phyloP scores from a whole-genome alignment of 2,888 invertebrate genomes.

The Hanleya hanleyi region DNA sequence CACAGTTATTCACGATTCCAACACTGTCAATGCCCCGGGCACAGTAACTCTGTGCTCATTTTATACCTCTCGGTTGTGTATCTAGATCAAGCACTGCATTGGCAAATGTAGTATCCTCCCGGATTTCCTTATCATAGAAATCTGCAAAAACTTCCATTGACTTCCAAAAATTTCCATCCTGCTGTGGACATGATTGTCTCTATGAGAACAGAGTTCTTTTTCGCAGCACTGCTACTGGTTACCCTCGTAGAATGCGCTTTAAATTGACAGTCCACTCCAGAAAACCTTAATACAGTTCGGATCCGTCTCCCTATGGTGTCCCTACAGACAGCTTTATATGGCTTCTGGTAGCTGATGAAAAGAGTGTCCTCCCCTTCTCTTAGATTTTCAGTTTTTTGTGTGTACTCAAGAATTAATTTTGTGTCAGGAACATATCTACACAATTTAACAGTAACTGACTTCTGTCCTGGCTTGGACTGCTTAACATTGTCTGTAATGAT shows the following conservation, averaged over 20 bases:
- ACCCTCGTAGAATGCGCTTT: background rate
- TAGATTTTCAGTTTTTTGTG: background rate
- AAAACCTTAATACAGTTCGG: background rate
- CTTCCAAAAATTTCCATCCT: background rate
- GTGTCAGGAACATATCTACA: slow-evolving; percentile 2
- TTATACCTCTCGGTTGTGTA: background rate
- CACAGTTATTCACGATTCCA: too few species aligned
- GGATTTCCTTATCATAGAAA: background rate
- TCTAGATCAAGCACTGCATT: background rate
- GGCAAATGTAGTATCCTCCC: background rate
- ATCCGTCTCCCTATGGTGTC: background rate
- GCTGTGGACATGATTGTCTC: background rate
- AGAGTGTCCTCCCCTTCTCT: background rate
- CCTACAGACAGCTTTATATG: background rate
- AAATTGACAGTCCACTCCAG: slow-evolving; percentile 10
- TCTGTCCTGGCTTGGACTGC: background rate
- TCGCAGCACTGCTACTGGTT: background rate
- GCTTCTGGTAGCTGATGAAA: background rate
- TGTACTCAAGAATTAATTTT: background rate
- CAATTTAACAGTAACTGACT: background rate
- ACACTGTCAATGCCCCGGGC: background rate
- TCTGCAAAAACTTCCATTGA: background rate
- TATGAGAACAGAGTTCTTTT: background rate
- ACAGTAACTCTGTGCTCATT: background rate
- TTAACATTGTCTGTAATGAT: background rate